Percentiles rank a stretch among this genome's conserved stretches.
Evolutionary conservation across 2,113 vertebrate species (phyloP).

Genomic region (Collichthys lucidus): DNA sequence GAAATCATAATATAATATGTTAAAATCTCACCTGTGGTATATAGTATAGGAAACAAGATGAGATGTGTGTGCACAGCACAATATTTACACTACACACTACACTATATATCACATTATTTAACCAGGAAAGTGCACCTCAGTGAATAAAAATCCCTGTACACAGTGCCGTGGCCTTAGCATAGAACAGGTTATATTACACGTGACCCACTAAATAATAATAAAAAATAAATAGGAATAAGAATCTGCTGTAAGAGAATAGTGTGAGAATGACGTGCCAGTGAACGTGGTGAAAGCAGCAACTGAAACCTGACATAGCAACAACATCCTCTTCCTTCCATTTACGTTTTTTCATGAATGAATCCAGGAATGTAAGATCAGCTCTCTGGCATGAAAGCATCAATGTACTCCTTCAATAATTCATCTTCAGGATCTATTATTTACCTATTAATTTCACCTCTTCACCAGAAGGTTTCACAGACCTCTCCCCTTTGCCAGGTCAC

Average conservation of each 20-base stretch:
- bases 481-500: slow-evolving; percentile 64
- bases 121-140: not conserved
- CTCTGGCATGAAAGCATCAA: slow-evolving; percentile 72
- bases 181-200: not conserved
- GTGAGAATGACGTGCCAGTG: not conserved
- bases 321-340: not conserved
- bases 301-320: slow-evolving; percentile 43
- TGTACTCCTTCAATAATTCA: slow-evolving; percentile 74
- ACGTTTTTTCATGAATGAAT: slow-evolving; percentile 77
- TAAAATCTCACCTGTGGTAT: not conserved
- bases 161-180: not conserved
- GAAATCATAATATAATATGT: not conserved
- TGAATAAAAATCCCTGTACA: not conserved
- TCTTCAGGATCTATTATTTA: slow-evolving; percentile 80
- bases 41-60: no score
- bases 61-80: no score
- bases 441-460: slow-evolving; percentile 71
- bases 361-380: slow-evolving; percentile 52
- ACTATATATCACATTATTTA: not conserved
- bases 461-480: slow-evolving; percentile 51
- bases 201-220: no score
- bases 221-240: not conserved
- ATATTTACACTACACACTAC: no score
- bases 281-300: not conserved
- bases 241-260: not conserved